Conservation (phyloP, 2,888 invertebrate genomes). For the Erebia aethiops region DNA sequence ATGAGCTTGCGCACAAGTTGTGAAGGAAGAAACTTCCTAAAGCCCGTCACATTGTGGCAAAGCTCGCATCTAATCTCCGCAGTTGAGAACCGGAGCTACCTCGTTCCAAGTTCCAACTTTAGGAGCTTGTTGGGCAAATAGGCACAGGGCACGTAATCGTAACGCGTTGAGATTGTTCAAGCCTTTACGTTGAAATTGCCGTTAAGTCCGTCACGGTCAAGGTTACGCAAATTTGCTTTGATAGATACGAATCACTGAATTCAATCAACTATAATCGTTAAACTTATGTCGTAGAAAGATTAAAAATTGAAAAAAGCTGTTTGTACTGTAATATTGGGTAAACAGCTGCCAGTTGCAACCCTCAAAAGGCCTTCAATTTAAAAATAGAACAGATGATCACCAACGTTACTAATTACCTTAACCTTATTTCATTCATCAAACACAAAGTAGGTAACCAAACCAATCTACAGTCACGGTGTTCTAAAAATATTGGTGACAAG, state of each 20-base stretch:
- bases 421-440: conserved; percentile 7
- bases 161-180: not conserved
- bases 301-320: not conserved
- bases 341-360: not conserved
- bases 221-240: conserved; percentile 54
- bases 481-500: conserved; percentile 35
- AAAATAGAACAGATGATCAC: not conserved
- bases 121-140: too few relatives aligned
- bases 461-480: conserved; percentile 10
- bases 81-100: too few relatives aligned
- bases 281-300: not conserved
- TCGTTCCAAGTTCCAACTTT: too few relatives aligned
- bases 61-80: too few relatives aligned
- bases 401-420: conserved; percentile 2
- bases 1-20: too few relatives aligned
- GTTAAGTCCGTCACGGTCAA: conserved; percentile 66
- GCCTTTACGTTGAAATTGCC: conserved; percentile 48
- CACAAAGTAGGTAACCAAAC: not conserved
- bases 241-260: conserved; percentile 29
- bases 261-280: conserved; percentile 29
- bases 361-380: not conserved
- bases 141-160: too few relatives aligned
- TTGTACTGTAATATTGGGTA: too few relatives aligned
- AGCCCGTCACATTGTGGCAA: too few relatives aligned
- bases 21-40: too few relatives aligned